These are phyloP conservation scores for Prietella phreatophila DNA, from an alignment of 2,113 vertebrate genomes.

Conservation along the genomic window DNA sequence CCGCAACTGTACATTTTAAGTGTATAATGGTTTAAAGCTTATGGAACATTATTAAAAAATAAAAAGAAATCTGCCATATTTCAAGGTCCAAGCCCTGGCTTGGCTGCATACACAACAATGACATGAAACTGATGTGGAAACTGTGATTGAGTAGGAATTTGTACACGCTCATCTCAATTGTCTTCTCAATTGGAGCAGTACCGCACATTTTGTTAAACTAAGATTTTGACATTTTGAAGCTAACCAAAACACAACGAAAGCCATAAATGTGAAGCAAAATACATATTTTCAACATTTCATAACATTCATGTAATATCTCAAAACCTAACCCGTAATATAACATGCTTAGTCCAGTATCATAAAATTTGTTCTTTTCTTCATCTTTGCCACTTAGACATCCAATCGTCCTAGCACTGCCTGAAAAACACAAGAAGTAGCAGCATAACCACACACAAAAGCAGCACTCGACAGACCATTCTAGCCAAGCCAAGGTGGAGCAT, in stretches of 20 bases:
- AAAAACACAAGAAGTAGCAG: background rate
- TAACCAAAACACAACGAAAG: background rate
- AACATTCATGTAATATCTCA: background rate
- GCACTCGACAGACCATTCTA: constrained; percentile 73
- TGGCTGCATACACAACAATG: background rate
- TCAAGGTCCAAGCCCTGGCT: background rate
- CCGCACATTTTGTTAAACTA: background rate
- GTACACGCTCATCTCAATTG: background rate
- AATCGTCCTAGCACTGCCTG: background rate
- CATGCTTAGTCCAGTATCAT: background rate
- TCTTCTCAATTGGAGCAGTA: background rate
- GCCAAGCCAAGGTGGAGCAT: constrained; percentile 88
- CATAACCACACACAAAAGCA: constrained; percentile 62
- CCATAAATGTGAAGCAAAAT: background rate
- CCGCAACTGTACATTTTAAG: background rate
- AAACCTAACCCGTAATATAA: background rate
- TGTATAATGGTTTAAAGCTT: background rate
- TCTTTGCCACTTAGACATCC: background rate
- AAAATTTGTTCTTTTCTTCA: background rate
- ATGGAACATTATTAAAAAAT: background rate
- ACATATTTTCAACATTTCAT: constrained; percentile 15
- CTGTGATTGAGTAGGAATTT: background rate
- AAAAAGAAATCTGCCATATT: background rate
- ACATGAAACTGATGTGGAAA: background rate
- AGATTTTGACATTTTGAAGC: background rate